Evolutionary conservation across 1,140 invertebrate genomes (phyloP), one percentile per base, ranked within the genome.

Genomic region (Schlechtendalia chinensis): DNA sequence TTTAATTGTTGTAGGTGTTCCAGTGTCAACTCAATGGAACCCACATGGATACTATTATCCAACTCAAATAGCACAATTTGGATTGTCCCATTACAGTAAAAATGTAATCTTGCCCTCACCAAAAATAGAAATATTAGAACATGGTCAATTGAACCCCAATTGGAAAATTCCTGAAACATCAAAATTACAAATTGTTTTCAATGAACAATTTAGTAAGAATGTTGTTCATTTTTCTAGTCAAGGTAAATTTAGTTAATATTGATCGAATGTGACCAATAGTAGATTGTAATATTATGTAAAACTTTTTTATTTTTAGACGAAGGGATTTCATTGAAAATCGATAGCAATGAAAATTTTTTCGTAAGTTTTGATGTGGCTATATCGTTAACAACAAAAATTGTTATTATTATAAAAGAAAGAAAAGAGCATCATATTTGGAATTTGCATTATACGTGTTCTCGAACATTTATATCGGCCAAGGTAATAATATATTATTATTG

Each of bases 31-130:
- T 0, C 97, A 98, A 85, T 99, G 97, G 97, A 93, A 96, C 82
- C 92, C 91, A 29, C 89, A 90, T 65, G 97, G 96, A 0, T 98
- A 99, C 86, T 97, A 93, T 86, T 99, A 99, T 88, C 96, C 97
- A 0, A 98, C 97, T 3, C 98, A 99, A 89, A 98, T 99, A 82
- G 96, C 97, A 6, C 98, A 99, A 86, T 99, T 96, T 86, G 98
- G 95, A 0, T 86, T 99, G 53, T 94, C 96, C 32, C 98, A 99
- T 87, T 99, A 97, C 86, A 97, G 95, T 85, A 98, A 98, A 87
- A 94, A 96, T 87, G 85, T 96, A 22, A 94, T 93, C 0, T 93
- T 95, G 83, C 90, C 91, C 0, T 90, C 92, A 83, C 92, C 93
- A 8, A 88, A 90, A 53, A 86, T 90, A 82, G 90, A 89, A 83